Evolutionary conservation across 2,113 vertebrate species (phyloP).

Genomic region (Tragelaphus buxtoni): DNA sequence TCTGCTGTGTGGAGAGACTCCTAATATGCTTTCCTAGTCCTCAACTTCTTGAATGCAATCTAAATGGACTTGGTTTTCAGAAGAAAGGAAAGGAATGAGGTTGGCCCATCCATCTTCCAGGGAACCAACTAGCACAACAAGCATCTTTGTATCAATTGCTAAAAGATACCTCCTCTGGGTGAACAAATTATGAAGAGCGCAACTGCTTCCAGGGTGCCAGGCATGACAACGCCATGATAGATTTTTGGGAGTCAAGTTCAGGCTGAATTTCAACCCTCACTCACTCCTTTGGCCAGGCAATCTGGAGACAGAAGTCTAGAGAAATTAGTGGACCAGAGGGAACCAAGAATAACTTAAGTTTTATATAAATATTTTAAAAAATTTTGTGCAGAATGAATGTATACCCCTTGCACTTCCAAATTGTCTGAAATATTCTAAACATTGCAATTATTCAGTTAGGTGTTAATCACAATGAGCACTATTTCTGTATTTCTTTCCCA

Average conservation of each 20-base stretch:
- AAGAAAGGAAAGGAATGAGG: background rate
- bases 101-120: background rate
- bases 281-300: background rate
- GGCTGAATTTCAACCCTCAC: background rate
- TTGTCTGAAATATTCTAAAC: background rate
- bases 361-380: background rate
- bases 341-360: background rate
- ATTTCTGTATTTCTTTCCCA: slow-evolving; percentile 37
- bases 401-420: background rate
- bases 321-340: background rate
- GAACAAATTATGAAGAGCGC: background rate
- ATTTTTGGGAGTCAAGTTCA: background rate
- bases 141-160: background rate
- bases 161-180: background rate
- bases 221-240: background rate
- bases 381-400: background rate
- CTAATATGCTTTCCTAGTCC: background rate
- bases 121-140: background rate
- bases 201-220: background rate
- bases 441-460: slow-evolving; percentile 24
- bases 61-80: background rate
- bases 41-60: background rate
- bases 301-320: background rate
- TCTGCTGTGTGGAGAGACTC: background rate
- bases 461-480: slow-evolving; percentile 4